Base-by-base conservation (phyloP, 1,140 invertebrate genomes). In the Drosophila santomea region DNA sequence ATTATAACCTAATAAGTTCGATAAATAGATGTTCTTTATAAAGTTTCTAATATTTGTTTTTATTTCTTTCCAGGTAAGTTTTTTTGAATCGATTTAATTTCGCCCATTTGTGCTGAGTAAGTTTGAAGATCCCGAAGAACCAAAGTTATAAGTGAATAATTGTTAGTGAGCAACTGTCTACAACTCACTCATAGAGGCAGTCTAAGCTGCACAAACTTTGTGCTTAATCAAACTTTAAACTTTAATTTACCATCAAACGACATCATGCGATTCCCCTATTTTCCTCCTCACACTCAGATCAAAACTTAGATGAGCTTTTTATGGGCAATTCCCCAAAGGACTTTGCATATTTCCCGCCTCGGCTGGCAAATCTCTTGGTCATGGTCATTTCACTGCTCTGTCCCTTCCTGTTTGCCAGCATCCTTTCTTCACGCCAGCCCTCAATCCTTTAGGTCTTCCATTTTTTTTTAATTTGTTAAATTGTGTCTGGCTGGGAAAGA, bases 401-500 rank as follows among this genome's bases (percentile, higher is more conserved):
- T 66, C 80, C 58, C 74, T 71, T 75, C 82, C 82, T 78, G 81
- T 66, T 82, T 71, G 74, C 48, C 63, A n/a, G 36, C 64, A 39
- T 78, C 56, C 69, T 52, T 60, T 44, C 54, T 38, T 41, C 10
- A 36, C 23, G 64, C 55, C 45, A 43, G 38, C 39, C 11, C 44
- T 71, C 67, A 67, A 78, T 56, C 54, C 48, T 71, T 78, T 69
- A 32, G 55, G 68, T 69, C 44, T 62, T 69, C 43, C 43, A 59
- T 74, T 76, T 86, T 17, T 17, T 76, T 86, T 88, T 86, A 86
- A 86, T 86, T 86, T 86, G 62, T 88, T 86, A 86, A 86, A 86
- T 88, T 86, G 83, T 86, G 71, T 64, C 79, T 86, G 78, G 51
- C 59, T 54, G 51, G 45, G 35, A 12, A 3, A 39, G 20, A 32